Percentiles rank a stretch among this genome's conserved stretches.
These are phyloP conservation scores for Choristoneura fumiferana DNA, from an alignment of 1,140 invertebrate genomes.

Conservation along the genomic window DNA sequence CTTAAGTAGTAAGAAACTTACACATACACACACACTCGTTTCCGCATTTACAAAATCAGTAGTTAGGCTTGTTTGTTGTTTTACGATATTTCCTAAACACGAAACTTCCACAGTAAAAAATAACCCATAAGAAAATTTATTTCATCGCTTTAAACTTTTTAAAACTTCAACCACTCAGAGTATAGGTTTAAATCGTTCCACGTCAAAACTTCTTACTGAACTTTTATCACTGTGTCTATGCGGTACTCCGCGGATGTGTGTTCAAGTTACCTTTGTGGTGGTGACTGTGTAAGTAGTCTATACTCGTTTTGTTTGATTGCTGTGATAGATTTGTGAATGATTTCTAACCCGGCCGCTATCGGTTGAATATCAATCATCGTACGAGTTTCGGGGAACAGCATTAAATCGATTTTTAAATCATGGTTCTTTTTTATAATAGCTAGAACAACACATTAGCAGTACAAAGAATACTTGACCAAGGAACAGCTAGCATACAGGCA, in stretches of 20 bases:
- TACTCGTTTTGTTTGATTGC: constrained; percentile 17
- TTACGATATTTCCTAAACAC: too few species aligned
- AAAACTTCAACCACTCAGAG: constrained; percentile 1
- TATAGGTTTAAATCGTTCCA: not conserved
- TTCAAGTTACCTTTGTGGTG: constrained; percentile 1
- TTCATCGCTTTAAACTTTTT: not conserved
- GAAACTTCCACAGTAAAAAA: too few species aligned
- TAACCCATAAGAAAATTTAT: too few species aligned
- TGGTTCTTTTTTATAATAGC: not conserved
- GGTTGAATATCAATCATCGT: not conserved
- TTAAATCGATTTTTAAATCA: constrained; percentile 7
- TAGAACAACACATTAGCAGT: too few species aligned
- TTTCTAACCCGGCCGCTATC: constrained; percentile 5
- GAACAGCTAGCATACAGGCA: too few species aligned
- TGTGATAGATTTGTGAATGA: constrained; percentile 16
- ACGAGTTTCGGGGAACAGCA: not conserved
- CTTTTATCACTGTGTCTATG: constrained; percentile 3
- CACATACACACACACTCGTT: too few species aligned
- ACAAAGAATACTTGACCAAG: too few species aligned
- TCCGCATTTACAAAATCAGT: too few species aligned
- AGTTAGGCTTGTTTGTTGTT: too few species aligned
- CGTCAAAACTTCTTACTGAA: constrained; percentile 6
- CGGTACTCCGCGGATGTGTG: constrained; percentile 14
- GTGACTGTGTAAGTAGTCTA: constrained; percentile 16
- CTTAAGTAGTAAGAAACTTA: too few species aligned